A percentile compares a stretch with the other conserved stretches of the same genome.
Evolutionary conservation across 2,113 vertebrate genomes (phyloP).

Genomic region (Corythornis vintsioides): DNA sequence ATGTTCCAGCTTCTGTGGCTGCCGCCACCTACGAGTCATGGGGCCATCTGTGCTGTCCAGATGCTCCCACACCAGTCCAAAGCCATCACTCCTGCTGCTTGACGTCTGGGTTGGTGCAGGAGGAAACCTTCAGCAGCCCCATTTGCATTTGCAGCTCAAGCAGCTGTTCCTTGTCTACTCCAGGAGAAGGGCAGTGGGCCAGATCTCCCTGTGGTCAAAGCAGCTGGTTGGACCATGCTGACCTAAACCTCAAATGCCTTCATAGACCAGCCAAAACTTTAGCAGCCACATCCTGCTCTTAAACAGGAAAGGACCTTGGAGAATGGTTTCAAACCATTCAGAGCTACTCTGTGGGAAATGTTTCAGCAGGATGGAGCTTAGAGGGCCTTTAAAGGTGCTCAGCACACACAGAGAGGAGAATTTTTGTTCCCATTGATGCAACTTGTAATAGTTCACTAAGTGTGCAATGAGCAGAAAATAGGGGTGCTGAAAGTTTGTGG

Average conservation of each 20-base stretch:
- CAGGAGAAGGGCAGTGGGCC: neutral
- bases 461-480: neutral
- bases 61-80: neutral
- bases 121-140: neutral
- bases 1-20: neutral
- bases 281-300: neutral
- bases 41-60: neutral
- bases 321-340: neutral
- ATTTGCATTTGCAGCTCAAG: neutral
- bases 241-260: neutral
- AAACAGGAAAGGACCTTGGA: neutral
- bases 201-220: neutral
- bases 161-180: neutral
- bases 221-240: neutral
- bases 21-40: neutral
- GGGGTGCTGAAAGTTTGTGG: neutral
- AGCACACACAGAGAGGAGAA: neutral
- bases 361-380: neutral
- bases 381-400: neutral
- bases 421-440: neutral
- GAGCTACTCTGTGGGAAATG: neutral
- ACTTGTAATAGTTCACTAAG: neutral
- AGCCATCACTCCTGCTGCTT: accelerated
- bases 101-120: accelerated
- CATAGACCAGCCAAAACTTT: neutral